Base-by-base conservation (phyloP, 2,888 invertebrate species). In the Stenotaenia linearis region DNA sequence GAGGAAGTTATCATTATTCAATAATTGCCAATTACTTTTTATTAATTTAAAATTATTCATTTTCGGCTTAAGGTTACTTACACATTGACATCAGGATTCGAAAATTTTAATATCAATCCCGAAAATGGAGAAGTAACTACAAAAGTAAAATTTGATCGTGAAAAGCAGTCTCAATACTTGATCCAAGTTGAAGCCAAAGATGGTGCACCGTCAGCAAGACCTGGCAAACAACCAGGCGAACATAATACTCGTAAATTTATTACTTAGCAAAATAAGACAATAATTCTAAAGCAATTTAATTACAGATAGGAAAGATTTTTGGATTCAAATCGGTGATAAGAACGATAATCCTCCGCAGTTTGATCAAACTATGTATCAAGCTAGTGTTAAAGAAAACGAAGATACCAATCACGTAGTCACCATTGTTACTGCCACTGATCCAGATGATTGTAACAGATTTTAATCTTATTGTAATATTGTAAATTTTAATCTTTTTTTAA, bases 291-390 rank as follows among this genome's bases (percentile, higher is more conserved):
- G 9, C 28, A 25, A 75, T 6, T 21, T 23, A 75, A 23, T 78
- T 80, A 9, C 88, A 85, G 91, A 90, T 1, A 91, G 92, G 83
- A 94, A 95, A 86, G 92, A 92, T 78, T 95, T 97, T 85, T 90
- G 92, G 82, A 95, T 98, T 83, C 92, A 92, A 84, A 96, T 98
- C 69, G 95, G 94, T 25, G 98, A 98, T 87, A 94, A 94, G 85
- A 98, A 98, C 86, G 98, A 98, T 86, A 98, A 98, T 86, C 90
- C 92, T 23, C 98, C 98, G 0, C 90, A 91, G 83, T 98, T 98
- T 85, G 91, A 91, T n/a, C 90, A 92, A 84, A 87, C 89, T 0
- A 82, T 90, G 91, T 88, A 88, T 82, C 82, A 84, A 50, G 87
- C 88, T 0, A 86, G 86, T 78, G 86, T 88, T 1, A 85, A 86